phyloP scores from a whole-genome alignment of 2,797 vertebrate genomes.

The Lutra lutra region DNA sequence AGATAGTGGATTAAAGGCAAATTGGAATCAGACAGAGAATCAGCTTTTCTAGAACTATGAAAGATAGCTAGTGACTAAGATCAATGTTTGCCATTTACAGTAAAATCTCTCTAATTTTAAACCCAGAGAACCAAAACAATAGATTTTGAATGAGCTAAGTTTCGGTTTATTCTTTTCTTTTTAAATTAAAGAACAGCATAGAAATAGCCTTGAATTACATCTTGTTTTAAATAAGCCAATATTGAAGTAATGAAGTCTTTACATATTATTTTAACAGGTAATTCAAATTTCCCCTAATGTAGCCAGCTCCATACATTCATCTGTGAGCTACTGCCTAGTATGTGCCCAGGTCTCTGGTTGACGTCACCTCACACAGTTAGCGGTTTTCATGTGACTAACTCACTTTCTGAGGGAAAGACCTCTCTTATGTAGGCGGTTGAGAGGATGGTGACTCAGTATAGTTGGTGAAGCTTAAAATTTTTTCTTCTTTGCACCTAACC shows the following conservation, averaged over 20 bases:
- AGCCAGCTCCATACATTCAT: neutral
- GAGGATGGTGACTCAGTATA: neutral
- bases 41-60: conserved; percentile 1
- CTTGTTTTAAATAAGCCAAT: conserved; percentile 18
- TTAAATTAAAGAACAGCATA: neutral
- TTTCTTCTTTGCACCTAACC: neutral
- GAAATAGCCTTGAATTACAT: neutral
- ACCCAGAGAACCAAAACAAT: neutral
- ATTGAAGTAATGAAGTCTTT: neutral
- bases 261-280: neutral
- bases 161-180: neutral
- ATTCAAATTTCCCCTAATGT: neutral
- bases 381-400: neutral
- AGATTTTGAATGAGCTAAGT: neutral
- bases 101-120: conserved; percentile 29
- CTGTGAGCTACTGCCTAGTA: neutral
- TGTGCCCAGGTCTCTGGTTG: neutral
- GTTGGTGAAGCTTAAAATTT: neutral
- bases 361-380: neutral
- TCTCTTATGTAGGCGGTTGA: neutral
- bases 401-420: neutral
- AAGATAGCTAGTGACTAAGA: neutral
- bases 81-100: neutral
- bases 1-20: conserved; percentile 11
- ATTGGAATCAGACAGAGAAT: neutral